Conservation (phyloP, 2,888 invertebrate species). For the Pyrrhosoma nymphula region DNA sequence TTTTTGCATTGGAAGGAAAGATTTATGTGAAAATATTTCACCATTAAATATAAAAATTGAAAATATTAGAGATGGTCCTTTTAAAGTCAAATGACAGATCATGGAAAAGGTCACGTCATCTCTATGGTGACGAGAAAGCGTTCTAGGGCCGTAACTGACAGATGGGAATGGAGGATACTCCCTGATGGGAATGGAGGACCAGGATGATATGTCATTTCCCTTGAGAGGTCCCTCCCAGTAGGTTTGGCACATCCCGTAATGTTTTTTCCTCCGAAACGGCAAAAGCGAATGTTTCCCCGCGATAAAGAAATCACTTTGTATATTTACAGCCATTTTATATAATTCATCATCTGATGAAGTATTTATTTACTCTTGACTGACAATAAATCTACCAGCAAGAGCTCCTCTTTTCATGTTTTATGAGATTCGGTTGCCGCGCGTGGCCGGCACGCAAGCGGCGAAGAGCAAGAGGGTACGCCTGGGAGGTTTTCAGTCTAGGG, state of each 20-base stretch:
- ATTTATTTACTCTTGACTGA: slow-evolving; percentile 16
- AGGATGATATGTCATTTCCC: background rate
- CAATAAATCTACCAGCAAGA: background rate
- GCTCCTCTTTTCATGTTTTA: slow-evolving; percentile 37
- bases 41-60: background rate
- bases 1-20: too few relatives aligned
- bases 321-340: background rate
- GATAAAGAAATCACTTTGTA: slow-evolving; percentile 51
- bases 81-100: background rate
- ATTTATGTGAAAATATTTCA: background rate
- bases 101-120: background rate
- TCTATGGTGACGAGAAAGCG: background rate
- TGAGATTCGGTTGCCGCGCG: background rate
- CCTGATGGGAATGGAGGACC: background rate
- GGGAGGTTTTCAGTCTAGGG: background rate
- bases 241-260: background rate
- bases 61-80: background rate
- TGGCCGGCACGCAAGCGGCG: background rate
- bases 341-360: slow-evolving; percentile 6
- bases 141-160: background rate
- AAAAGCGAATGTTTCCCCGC: background rate
- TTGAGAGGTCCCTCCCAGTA: background rate
- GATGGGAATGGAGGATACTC: background rate
- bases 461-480: background rate
- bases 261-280: background rate